These are phyloP conservation scores for Punctoribates punctum DNA, from an alignment of 2,888 invertebrate species.

Conservation along the genomic window DNA sequence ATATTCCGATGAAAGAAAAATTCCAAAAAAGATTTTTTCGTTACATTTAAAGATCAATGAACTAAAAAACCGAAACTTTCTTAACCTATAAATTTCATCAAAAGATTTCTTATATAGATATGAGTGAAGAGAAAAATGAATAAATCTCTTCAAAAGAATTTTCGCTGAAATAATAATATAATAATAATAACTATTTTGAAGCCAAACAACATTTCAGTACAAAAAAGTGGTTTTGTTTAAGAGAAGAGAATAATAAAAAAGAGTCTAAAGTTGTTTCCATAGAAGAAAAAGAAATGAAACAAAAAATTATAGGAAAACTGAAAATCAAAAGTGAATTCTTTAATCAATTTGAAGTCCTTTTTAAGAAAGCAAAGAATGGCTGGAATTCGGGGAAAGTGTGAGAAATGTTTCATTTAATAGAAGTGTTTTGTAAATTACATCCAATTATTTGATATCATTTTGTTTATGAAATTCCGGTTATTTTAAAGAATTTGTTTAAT, in stretches of 20 bases:
- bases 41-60: conserved; percentile 31
- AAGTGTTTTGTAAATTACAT: no score
- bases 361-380: background rate
- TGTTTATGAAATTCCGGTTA: no score
- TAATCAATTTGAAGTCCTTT: background rate
- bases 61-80: conserved; percentile 19
- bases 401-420: no score
- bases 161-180: background rate
- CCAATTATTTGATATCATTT: no score
- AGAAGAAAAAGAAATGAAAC: background rate
- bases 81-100: conserved; percentile 34
- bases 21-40: background rate
- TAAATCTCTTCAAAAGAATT: background rate
- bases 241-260: no score
- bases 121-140: conserved; percentile 11
- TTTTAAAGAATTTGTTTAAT: no score
- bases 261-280: background rate
- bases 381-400: background rate
- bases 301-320: background rate
- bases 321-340: background rate
- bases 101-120: conserved; percentile 23
- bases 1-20: no score
- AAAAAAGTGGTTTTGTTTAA: no score
- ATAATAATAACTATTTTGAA: conserved; percentile 15
- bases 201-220: background rate